Percentiles rank a stretch among this genome's conserved stretches.
These are phyloP conservation scores for Thaumatotibia leucotreta DNA, from an alignment of 1,140 invertebrate genomes.

Conservation along the genomic window DNA sequence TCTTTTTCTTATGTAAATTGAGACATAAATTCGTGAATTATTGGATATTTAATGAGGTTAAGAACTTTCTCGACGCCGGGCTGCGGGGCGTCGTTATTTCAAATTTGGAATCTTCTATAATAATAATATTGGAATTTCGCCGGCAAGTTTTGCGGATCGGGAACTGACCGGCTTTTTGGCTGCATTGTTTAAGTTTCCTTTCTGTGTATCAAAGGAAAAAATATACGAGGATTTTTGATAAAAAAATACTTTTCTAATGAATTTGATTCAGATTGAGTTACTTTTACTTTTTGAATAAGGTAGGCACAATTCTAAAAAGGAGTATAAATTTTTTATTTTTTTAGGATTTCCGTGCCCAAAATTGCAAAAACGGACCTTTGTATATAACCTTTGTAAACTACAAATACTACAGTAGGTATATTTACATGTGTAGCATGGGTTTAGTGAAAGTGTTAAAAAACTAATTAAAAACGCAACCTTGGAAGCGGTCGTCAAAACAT, in stretches of 20 bases:
- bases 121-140: constrained; percentile 1
- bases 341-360: too few relatives aligned
- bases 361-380: too few relatives aligned
- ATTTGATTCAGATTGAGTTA: too few relatives aligned
- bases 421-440: not conserved
- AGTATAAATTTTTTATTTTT: too few relatives aligned
- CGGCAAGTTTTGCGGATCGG: not conserved
- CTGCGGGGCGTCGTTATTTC: not conserved
- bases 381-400: too few relatives aligned
- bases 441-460: not conserved
- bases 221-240: not conserved
- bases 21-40: not conserved
- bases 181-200: constrained; percentile 1
- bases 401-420: too few relatives aligned
- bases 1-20: constrained; percentile 8
- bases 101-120: not conserved
- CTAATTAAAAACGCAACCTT: not conserved
- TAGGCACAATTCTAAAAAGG: too few relatives aligned
- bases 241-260: too few relatives aligned
- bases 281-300: too few relatives aligned
- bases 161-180: not conserved
- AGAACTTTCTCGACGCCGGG: constrained; percentile 4
- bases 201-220: not conserved
- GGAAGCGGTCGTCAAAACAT: not conserved
- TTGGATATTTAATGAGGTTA: constrained; percentile 10